Base-by-base conservation (phyloP, 1,140 invertebrate species). In the Drosophila lacteicornis region DNA sequence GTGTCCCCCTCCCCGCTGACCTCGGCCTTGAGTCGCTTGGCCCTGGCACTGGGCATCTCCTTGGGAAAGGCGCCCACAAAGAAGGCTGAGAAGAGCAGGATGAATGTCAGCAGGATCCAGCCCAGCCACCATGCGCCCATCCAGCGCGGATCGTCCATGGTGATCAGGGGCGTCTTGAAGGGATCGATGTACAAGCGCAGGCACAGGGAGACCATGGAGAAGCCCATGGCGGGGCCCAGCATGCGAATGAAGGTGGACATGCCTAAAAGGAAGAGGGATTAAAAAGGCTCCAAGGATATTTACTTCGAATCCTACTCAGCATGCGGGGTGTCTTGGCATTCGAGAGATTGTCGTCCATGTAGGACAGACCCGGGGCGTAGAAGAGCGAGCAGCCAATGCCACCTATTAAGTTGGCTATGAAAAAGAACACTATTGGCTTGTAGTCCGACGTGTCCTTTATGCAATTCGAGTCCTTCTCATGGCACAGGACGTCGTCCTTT, bases 81-180 rank as follows among this genome's bases (percentile, higher is more conserved):
- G 30, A 94, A 93, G 0, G 95, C 94, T 51, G 95, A 94, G 6
- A 96, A 19, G 5, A 95, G 94, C 0, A 96, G 93, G 1, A 95
- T 74, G 4, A 94, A 80, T 12, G 94, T 95, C 11, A 96, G 91
- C 5, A 96, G 93, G 9, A 96, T 94, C 96, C 94, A 97, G 15
- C 97, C 97, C 17, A 96, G 63, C 96, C 96, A 97, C 96, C 96
- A 97, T 11, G 96, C 96, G 2, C 96, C 96, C 17, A 96, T 78
- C 96, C 96, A 97, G 74, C 96, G 93, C 2, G 96, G 96, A 93
- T 97, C 96, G 46, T 94, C 93, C 6, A 93, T 95, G 3, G 92
- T 94, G 11, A 96, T 96, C 0, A 94, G 94, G 0, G 96, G 96
- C 6, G 94, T 95, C 47, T 96, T 86, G 5, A 93, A 93, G 2